Conservation (phyloP, 1,140 invertebrate genomes). For the Plectus sambesii region DNA sequence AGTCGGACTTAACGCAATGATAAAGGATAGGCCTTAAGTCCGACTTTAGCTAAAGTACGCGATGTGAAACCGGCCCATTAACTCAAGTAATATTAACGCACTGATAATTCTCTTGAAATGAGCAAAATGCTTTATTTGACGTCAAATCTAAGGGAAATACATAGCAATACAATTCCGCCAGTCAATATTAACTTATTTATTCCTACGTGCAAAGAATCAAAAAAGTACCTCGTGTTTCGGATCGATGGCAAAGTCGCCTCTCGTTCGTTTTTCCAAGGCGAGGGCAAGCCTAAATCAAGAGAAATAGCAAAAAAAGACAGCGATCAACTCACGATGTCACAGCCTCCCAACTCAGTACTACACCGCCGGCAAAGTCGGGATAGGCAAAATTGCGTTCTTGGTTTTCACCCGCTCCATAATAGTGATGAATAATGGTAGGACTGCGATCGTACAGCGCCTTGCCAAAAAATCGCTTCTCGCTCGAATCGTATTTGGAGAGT, state of each 20-base stretch:
- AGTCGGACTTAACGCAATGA: too few species aligned
- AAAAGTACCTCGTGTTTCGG: slow-evolving; percentile 15
- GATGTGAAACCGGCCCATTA: too few species aligned
- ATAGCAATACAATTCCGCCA: too few species aligned
- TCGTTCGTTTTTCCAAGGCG: too few species aligned
- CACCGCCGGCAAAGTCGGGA: slow-evolving; percentile 18
- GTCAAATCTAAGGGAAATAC: slow-evolving; percentile 2
- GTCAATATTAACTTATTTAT: too few species aligned
- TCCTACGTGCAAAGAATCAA: too few species aligned
- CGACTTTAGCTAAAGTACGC: too few species aligned
- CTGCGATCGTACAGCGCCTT: slow-evolving; percentile 19
- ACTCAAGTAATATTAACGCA: too few species aligned
- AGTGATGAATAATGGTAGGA: slow-evolving; percentile 27
- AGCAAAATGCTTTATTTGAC: background rate
- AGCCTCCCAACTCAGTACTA: slow-evolving; percentile 14
- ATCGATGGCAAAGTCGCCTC: slow-evolving; percentile 22
- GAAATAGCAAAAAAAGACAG: slow-evolving; percentile 7
- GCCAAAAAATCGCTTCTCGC: slow-evolving; percentile 12
- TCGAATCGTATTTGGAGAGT: background rate
- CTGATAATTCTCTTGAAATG: too few species aligned
- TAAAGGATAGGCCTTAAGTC: too few species aligned
- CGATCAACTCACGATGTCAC: slow-evolving; percentile 7
- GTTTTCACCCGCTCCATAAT: slow-evolving; percentile 16
- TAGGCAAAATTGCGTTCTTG: slow-evolving; percentile 13
- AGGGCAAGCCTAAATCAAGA: too few species aligned